Evolutionary conservation across 1,140 invertebrate genomes (phyloP), one percentile per base, ranked within the genome.

Genomic region (Drosophila micromelanica): DNA sequence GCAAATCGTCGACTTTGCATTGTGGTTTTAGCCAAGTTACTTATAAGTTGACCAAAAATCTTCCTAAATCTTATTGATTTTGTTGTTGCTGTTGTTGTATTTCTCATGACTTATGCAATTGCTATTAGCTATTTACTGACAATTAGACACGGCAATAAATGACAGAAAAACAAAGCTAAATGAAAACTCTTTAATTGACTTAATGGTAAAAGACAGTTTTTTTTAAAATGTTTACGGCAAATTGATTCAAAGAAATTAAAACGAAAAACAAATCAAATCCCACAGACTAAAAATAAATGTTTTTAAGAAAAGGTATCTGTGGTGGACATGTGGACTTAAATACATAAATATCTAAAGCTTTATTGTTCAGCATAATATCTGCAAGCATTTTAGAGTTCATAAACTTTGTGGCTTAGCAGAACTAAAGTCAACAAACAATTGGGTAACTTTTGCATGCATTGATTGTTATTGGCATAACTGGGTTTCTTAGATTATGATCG

Each of bases 281-380:
- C 15, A 57, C 45, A 51, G 15, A 15, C 27, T n/a, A 42, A 48
- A 30, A 11, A 43, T 40, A 13, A 17, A 15, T 9, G 42, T 6
- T 42, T 42, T 42, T 7, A 38, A 20, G 35, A 32, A 57, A 52
- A 15, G 35, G 15, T 0, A 45, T 32, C 62, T 76, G 80, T 60
- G 63, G 54, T 74, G 80, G 69, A 74, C 57, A 48, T 80, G 77
- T 56, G 42, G 48, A 11, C 9, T 35, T 35, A 13, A 17, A n/a
- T 57, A 74, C 77, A 63, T 59, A 77, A 86, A 71, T 77, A 61
- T 74, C 63, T 61, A 73, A 80, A 63, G 60, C 73, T 63, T 55
- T 57, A 65, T 57, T 70, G 64, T 51, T 65, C 30, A 17, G 54
- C 68, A 64, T 56, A 49, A 61, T 51, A 64, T 56, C 68, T 67